Base-by-base conservation (phyloP, 1,140 invertebrate species). In the Drosophila murphyi region DNA sequence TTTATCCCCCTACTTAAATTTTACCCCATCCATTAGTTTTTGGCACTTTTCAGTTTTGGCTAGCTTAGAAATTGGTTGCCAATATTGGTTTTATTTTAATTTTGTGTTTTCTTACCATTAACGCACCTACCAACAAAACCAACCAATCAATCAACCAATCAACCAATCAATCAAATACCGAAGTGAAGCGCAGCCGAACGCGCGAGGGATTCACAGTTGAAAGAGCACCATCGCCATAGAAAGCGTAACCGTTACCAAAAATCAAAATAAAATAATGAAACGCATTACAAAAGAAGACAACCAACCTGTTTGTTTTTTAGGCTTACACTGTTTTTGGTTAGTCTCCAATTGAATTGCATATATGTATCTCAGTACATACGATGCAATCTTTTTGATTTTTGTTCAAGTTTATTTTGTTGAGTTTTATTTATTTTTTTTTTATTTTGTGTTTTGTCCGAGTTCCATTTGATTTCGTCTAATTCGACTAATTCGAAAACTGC, bases 121-220 rank as follows among this genome's bases (percentile, higher is more conserved):
- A 88, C 85, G 83, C 83, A 87, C 85, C 82, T 79, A 88, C 75
- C 82, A 57, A 74, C 37, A 51, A 69, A 73, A 74, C 28, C 55
- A 79, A 82, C 29, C 59, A 69, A 73, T 3, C 54, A 71, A 20
- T 20, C 70, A 67, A 76, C 32, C 64, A 71, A 78, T 55, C 77
- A 72, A 65, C 76, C 50, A 59, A 76, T 57, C 61, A 43, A 61
- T 45, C 62, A 39, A 68, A 64, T 48, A 72, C 54, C 57, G 72
- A 92, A 94, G 94, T 94, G 91, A 94, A 94, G 91, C 93, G 94
- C 92, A 94, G 94, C 82, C 94, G 94, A 80, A 94, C 94, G 78
- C 93, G 94, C 76, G 94, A 94, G 92, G 94, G 94, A 92, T 92
- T 92, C 72, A 92, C 91, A 76, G 70, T 91, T 80, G 92, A 92